A percentile compares a stretch with the other conserved stretches of the same genome.
Evolutionary conservation across 2,797 vertebrate genomes (phyloP).

Genomic region (Odontamblyopus rebecca): DNA sequence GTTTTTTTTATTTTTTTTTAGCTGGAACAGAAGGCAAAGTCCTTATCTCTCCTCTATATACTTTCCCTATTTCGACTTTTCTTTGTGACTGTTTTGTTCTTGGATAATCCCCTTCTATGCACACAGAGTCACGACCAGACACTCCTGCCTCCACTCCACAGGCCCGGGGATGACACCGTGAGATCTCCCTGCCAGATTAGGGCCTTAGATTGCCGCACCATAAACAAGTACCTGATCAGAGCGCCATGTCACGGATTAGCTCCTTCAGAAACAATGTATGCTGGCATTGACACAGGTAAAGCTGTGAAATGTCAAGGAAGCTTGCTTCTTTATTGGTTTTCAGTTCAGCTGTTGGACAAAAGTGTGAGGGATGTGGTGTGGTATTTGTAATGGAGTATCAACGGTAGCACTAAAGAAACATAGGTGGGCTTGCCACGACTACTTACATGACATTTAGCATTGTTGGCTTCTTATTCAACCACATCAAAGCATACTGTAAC

Average conservation of each 20-base stretch:
- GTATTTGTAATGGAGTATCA: constrained; percentile 24
- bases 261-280: constrained; percentile 57
- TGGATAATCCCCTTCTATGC: constrained; percentile 65
- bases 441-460: not conserved
- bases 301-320: constrained; percentile 69
- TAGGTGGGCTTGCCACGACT: too few species aligned
- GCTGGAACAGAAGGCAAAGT: constrained; percentile 12
- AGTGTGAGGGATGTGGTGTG: constrained; percentile 25
- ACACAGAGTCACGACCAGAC: constrained; percentile 72
- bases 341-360: constrained; percentile 32
- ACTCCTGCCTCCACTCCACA: constrained; percentile 60
- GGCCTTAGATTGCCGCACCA: constrained; percentile 60
- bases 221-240: constrained; percentile 75
- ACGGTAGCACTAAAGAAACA: constrained; percentile 18
- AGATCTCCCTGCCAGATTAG: constrained; percentile 66
- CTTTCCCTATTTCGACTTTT: constrained; percentile 33
- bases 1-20: constrained; percentile 7
- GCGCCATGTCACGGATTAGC: constrained; percentile 71
- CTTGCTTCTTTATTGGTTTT: constrained; percentile 60
- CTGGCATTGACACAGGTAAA: constrained; percentile 63
- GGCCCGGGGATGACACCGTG: constrained; percentile 50
- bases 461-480: not conserved
- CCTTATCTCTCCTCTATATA: constrained; percentile 27
- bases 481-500: constrained; percentile 1
- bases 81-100: constrained; percentile 33